Conservation (phyloP, 2,888 invertebrate species). For the Baccha elongata region DNA sequence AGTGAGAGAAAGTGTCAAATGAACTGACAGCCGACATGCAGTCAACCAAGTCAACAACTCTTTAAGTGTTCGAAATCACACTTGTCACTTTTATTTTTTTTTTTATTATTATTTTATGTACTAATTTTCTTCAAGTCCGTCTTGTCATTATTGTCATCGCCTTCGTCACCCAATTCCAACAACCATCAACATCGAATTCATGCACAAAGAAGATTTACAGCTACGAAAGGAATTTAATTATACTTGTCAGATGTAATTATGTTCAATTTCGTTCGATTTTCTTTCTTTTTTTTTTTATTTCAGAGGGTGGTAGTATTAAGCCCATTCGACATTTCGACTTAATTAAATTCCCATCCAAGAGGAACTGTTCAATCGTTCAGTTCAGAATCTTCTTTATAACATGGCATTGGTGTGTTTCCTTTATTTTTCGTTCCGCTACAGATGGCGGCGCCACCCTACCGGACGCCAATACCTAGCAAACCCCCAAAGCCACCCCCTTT, state of each 20-base stretch:
- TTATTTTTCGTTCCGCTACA: constrained; percentile 24
- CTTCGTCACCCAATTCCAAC: constrained; percentile 7
- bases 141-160: constrained; percentile 35
- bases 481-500: constrained; percentile 53
- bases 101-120: constrained; percentile 3
- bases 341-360: constrained; percentile 65
- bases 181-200: constrained; percentile 13
- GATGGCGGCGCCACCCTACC: constrained; percentile 6
- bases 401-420: not conserved
- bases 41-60: constrained; percentile 43
- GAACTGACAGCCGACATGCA: constrained; percentile 41
- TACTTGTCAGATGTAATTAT: constrained; percentile 71
- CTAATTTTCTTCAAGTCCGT: constrained; percentile 22
- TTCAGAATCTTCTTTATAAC: not conserved
- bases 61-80: constrained; percentile 64
- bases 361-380: constrained; percentile 42
- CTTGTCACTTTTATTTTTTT: constrained; percentile 4
- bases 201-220: constrained; percentile 52
- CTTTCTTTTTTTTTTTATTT: constrained; percentile 10
- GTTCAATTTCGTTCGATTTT: constrained; percentile 69
- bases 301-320: constrained; percentile 10
- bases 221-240: constrained; percentile 67
- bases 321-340: constrained; percentile 56
- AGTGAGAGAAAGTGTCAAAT: constrained; percentile 41
- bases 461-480: not conserved